Evolutionary conservation across 2,888 invertebrate genomes (phyloP), one percentile per base, ranked within the genome.

Genomic region (Cyaniris semiargus): DNA sequence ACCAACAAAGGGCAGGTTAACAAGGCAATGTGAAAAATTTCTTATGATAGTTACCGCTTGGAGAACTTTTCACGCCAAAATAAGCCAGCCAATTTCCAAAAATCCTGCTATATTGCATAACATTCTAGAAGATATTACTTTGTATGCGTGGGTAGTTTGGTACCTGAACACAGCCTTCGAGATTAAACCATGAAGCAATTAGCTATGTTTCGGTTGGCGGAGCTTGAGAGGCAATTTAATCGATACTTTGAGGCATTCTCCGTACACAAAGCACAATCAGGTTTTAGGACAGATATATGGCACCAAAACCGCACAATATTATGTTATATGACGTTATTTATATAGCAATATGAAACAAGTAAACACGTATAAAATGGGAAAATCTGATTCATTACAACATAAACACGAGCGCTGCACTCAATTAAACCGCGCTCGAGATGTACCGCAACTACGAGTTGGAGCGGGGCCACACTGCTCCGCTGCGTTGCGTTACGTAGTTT

Each of bases 371-470:
- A 76, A 78, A 72, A 79, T 76, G 80, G 78, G 80, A 81, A 81
- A 81, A 82, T 79, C 81, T 79, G 76, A 81, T 79, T 80, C 78
- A 79, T 82, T 80, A 79, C 79, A 79, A 76, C 79, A 78, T 79
- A 81, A 81, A 80, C 78, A 79, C 78, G 77, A 80, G 78, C 78
- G 78, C 78, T 78, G 79, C 81, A 83, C 83, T 84, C 83, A 86
- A 86, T 87, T 87, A 85, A 85, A 86, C 84, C 81, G 81, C 80
- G 77, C 81, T 79, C 79, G 27, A 82, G 83, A 83, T 83, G 83
- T 81, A 81, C 83, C 82, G 79, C 84, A 80, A 38, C 79, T 79
- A 76, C 15, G 1, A 53, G 53, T 18, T 18, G 48, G 48, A 15
- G 53, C 18, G 53, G 3, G 53, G 53, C 53, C 53, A 53, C 53